Evolutionary conservation across 2,113 vertebrate genomes (phyloP).

Genomic region (Indicator maculatus): DNA sequence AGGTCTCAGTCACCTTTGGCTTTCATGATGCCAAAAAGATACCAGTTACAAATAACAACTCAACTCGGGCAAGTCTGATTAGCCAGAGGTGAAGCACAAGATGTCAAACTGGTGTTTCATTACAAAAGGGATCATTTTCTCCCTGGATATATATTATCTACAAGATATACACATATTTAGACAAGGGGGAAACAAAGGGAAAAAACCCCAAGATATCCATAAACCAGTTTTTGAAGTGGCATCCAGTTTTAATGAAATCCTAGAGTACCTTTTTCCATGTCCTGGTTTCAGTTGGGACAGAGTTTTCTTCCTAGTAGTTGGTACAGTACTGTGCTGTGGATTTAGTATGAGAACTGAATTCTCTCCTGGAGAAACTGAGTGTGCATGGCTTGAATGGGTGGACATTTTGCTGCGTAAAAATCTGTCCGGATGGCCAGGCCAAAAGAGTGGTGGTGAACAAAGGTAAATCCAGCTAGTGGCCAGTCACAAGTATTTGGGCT

Average conservation of each 20-base stretch:
- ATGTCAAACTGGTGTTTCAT: background rate
- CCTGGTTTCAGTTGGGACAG: background rate
- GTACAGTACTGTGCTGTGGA: background rate
- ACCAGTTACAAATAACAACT: background rate
- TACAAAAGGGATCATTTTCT: background rate
- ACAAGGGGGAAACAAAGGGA: background rate
- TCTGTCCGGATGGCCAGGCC: no score
- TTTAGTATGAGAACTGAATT: background rate
- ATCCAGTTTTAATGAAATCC: background rate
- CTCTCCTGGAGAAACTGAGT: no score
- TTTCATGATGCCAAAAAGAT: background rate
- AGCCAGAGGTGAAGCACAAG: background rate
- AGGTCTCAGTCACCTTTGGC: background rate
- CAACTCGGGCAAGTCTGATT: background rate
- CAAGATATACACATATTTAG: no score
- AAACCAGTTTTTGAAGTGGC: background rate
- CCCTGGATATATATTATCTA: no score
- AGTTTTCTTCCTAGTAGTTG: background rate
- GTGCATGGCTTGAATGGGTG: no score
- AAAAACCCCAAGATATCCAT: background rate
- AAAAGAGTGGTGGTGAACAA: no score
- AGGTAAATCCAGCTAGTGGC: no score
- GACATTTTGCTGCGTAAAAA: no score
- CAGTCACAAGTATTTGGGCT: no score
- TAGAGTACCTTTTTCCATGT: background rate